These are phyloP conservation scores for Drosophila melanosoma DNA, from an alignment of 2,888 invertebrate genomes.

Conservation along the genomic window DNA sequence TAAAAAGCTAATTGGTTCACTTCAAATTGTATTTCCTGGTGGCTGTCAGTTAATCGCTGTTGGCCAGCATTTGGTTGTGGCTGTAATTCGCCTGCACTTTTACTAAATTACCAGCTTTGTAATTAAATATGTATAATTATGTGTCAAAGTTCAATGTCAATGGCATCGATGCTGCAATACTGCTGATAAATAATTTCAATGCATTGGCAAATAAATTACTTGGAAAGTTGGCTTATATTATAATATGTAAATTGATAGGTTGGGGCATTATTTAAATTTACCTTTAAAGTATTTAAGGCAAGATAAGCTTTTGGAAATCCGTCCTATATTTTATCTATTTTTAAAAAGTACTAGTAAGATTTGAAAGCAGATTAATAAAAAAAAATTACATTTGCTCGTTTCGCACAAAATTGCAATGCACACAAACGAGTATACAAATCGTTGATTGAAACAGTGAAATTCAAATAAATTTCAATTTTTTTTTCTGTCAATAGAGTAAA, in stretches of 20 bases:
- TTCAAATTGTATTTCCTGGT: slow-evolving; percentile 29
- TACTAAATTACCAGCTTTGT: slow-evolving; percentile 26
- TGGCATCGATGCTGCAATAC: slow-evolving; percentile 31
- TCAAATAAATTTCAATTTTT: not conserved
- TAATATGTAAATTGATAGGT: slow-evolving; percentile 31
- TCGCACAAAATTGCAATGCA: not conserved
- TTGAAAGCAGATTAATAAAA: not conserved
- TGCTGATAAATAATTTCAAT: slow-evolving; percentile 14
- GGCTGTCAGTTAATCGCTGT: slow-evolving; percentile 21
- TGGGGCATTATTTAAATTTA: slow-evolving; percentile 10
- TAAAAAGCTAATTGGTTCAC: slow-evolving; percentile 54
- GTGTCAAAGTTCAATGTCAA: slow-evolving; percentile 44
- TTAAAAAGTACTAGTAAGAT: not conserved
- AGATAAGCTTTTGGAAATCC: too few species aligned
- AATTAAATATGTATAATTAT: slow-evolving; percentile 52
- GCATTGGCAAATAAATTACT: slow-evolving; percentile 22
- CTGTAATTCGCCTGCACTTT: slow-evolving; percentile 18
- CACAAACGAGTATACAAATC: not conserved
- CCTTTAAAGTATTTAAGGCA: slow-evolving; percentile 1
- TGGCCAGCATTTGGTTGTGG: not conserved
- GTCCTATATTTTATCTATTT: not conserved
- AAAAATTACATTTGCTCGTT: not conserved
- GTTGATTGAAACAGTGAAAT: not conserved
- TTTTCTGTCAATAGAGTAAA: not conserved
- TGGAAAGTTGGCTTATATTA: slow-evolving; percentile 28